Conservation (phyloP, 2,113 vertebrate genomes). For the Calyptomena viridis region DNA sequence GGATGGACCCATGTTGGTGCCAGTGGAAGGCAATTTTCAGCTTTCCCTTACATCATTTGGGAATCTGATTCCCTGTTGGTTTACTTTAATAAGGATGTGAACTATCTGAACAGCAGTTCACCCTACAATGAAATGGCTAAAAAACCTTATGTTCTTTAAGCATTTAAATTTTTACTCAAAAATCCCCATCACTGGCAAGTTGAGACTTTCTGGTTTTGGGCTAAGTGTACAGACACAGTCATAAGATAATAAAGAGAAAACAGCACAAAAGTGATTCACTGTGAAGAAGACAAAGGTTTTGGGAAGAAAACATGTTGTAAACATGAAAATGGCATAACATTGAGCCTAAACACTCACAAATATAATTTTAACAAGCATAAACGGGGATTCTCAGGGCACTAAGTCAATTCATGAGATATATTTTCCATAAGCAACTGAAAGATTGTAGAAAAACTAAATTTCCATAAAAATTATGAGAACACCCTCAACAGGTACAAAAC, state of each 20-base stretch:
- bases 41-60: background rate
- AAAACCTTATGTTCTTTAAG: background rate
- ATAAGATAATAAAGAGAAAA: background rate
- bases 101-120: background rate
- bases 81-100: conserved; percentile 16
- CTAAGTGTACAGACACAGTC: background rate
- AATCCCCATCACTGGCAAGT: background rate
- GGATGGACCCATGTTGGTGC: background rate
- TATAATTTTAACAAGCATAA: background rate
- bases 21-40: background rate
- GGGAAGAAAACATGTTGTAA: background rate
- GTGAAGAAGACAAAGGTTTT: background rate
- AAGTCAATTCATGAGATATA: conserved; percentile 6
- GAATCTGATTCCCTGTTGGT: background rate
- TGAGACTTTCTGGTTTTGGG: background rate
- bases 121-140: background rate
- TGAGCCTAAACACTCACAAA: background rate
- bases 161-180: background rate
- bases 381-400: background rate
- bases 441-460: background rate
- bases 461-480: background rate
- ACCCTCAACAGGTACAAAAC: background rate
- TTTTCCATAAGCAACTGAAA: background rate
- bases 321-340: background rate
- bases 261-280: background rate